Evolutionary conservation across 23 tunicate species (phyloP), one percentile per base, ranked within the genome.

Genomic region (Diplosoma virens): DNA sequence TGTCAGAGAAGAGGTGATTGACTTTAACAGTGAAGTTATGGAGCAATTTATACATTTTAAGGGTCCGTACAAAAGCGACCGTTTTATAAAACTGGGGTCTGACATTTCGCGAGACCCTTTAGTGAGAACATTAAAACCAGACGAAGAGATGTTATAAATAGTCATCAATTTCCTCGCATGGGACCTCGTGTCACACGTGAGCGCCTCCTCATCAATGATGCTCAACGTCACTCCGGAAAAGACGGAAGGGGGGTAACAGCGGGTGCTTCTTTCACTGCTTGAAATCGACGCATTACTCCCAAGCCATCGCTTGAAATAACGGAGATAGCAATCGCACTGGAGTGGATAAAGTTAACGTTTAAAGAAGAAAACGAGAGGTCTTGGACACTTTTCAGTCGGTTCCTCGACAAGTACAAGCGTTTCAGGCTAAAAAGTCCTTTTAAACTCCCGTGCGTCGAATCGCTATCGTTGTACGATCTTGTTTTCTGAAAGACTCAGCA

Each of bases 241-340:
- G 32, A 67, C 84, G 0, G 52, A 27, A 4, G 96, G 96, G 16
- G 89, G 68, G 25, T 27, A 32, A 60, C 96, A 89, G 4, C 36
- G 68, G 18, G 72, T 84, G 28, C 65, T 73, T 22, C 84, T 61
- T 21, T 63, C 84, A 35, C 54, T 64, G 71, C 90, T 84, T 35
- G 80, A 24, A 7, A 52, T 58, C 7, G 87, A 66, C 2, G 32
- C 36, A 23, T 81, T 67, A 24, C 36, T 37, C 22, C 47, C 18
- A 2, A 85, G 78, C 97, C 92, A 91, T 30, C 28, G 66, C 37
- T 94, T 87, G 11, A 94, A 65, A 41, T 82, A 82, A 32, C 28
- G 31, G 50, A 89, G 53, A 52, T 89, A 59, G 25, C 78, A 74
- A 65, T 89, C 85, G 72, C 96, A 89, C 11, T 54, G 76, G 89